Percentiles rank a stretch among this genome's conserved stretches.
Evolutionary conservation across 2,797 vertebrate species (phyloP).

Genomic region (Nyctibius grandis): DNA sequence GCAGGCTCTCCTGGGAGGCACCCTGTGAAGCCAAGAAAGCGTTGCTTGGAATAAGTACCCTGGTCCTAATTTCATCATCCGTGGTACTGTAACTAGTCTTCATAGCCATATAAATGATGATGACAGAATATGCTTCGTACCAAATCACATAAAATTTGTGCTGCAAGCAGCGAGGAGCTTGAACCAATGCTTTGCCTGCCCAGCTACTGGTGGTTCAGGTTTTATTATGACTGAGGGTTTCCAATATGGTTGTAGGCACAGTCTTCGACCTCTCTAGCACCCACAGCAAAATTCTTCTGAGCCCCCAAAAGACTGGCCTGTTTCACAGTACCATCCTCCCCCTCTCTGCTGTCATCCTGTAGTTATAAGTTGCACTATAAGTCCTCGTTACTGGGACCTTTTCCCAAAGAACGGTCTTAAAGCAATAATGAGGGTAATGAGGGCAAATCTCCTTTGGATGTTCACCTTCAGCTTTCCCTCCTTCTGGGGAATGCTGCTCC

Average conservation of each 20-base stretch:
- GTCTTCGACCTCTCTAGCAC: background rate
- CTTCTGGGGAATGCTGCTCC: background rate
- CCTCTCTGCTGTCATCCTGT: background rate
- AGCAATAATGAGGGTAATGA: background rate
- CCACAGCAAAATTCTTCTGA: background rate
- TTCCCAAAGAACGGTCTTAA: background rate
- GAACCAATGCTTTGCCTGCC: fast-evolving
- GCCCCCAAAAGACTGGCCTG: background rate
- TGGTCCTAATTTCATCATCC: background rate
- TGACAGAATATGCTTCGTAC: background rate
- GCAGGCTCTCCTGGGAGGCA: background rate
- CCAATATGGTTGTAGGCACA: background rate
- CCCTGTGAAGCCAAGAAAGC: background rate
- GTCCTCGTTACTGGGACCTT: background rate
- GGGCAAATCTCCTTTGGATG: background rate
- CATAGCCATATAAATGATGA: background rate
- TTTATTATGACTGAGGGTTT: background rate
- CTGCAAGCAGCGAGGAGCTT: background rate
- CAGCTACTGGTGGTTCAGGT: background rate
- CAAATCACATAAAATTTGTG: background rate
- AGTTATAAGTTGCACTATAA: background rate
- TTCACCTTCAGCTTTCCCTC: background rate
- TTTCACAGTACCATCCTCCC: background rate
- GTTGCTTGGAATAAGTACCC: background rate
- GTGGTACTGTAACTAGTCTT: background rate